Base-by-base conservation (phyloP, 2,888 invertebrate genomes). In the Drepana falcataria region DNA sequence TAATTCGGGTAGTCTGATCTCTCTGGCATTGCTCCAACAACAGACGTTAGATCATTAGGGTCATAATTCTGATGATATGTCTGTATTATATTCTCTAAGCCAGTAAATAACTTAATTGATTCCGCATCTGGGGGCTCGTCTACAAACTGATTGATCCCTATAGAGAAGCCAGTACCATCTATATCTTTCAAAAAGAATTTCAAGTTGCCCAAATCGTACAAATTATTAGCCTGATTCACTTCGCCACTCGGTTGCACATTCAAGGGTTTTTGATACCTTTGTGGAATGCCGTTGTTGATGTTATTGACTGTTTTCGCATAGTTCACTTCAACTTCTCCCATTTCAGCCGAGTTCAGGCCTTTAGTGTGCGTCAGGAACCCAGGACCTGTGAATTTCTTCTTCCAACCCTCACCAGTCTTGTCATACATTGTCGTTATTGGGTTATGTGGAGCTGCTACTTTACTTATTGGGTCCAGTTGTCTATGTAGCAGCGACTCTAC, bases 101-200 rank as follows among this genome's bases (percentile, higher is more conserved):
- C 83, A 3, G 79, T 78, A 56, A 88, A 90, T 7, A 84, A 55
- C 66, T 79, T 83, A 51, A 88, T 80, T 6, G 79, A 73, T 4
- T 89, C 85, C 1, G 69, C 57, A 58, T 90, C 89, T 4, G 88
- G 89, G 4, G 78, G 73, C 59, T 81, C 80, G 54, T 83, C 87
- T 1, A 77, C 70, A 56, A 83, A 89, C 56, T 87, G 85, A 55
- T 85, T 89, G 48, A 85, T 82, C 2, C 89, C 89, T 33, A 90
- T 71, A 1, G 88, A 77, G 53, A 88, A 81, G 0, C 90, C 90
- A 41, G 85, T 76, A 0, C 85, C 87, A 57, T 80, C 85, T 21
- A 90, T 75, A 49, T 87, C 79, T 71, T 85, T 87, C 2, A 89
- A 63, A 21, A 80, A 65, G 51, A 84, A 81, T 34, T 83, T 84